Evolutionary conservation across 2,888 invertebrate species (phyloP).

Genomic region (Orthosia gothica): DNA sequence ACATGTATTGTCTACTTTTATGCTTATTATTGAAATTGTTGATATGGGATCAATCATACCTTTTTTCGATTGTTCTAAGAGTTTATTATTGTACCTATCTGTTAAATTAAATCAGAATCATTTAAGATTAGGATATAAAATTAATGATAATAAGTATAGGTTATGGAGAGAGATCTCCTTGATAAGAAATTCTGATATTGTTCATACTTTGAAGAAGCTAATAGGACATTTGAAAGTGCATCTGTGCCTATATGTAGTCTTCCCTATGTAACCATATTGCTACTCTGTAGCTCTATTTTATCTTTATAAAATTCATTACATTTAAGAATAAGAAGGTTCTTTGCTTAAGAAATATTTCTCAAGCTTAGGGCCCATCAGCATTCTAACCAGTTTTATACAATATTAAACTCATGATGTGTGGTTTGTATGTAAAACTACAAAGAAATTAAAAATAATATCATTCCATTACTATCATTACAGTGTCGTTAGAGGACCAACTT

Average conservation of each 20-base stretch:
- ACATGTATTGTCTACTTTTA: slow-evolving; percentile 44
- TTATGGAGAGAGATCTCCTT: slow-evolving; percentile 22
- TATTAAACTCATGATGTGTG: slow-evolving; percentile 34
- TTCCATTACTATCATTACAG: slow-evolving; percentile 74
- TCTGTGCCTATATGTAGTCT: slow-evolving; percentile 49
- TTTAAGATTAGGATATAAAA: slow-evolving; percentile 25
- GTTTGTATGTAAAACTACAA: slow-evolving; percentile 28
- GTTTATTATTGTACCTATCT: slow-evolving; percentile 44
- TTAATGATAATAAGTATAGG: slow-evolving; percentile 17
- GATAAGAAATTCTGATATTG: slow-evolving; percentile 26
- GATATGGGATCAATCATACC: slow-evolving; percentile 74
- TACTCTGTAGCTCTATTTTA: slow-evolving; percentile 26
- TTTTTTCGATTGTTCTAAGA: slow-evolving; percentile 56
- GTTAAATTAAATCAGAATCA: slow-evolving; percentile 38
- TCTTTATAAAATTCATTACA: slow-evolving; percentile 22
- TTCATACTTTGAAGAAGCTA: slow-evolving; percentile 16
- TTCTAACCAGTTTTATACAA: slow-evolving; percentile 21
- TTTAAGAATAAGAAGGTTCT: slow-evolving; percentile 19
- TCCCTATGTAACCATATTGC: slow-evolving; percentile 31
- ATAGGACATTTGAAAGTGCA: slow-evolving; percentile 38
- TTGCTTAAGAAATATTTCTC: slow-evolving; percentile 5
- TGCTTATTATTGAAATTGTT: slow-evolving; percentile 59
- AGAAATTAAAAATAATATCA: slow-evolving; percentile 64
- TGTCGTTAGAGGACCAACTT: slow-evolving; percentile 82
- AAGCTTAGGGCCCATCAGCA: slow-evolving; percentile 20